These are phyloP conservation scores for Sciurus niger DNA, from an alignment of 2,113 vertebrate species.

Conservation along the genomic window DNA sequence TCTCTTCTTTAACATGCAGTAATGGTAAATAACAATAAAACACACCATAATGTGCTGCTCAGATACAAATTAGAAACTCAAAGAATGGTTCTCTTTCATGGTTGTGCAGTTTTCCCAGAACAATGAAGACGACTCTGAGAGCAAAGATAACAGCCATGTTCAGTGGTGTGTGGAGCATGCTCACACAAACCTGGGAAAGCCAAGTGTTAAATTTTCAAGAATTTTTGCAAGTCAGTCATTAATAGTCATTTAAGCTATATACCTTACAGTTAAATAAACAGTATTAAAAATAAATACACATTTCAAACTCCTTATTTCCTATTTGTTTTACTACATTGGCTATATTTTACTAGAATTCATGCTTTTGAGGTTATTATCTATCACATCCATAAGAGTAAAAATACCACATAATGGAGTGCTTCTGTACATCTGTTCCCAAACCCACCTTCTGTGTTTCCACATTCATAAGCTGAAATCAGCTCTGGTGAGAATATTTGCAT, in stretches of 20 bases:
- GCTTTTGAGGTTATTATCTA: background rate
- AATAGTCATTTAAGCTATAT: background rate
- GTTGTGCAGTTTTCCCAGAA: background rate
- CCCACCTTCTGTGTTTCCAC: background rate
- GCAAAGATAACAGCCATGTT: background rate
- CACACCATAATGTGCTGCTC: background rate
- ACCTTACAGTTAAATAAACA: background rate
- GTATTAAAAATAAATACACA: background rate
- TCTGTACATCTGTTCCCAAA: background rate
- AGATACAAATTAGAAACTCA: background rate
- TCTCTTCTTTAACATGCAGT: background rate
- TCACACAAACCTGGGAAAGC: background rate
- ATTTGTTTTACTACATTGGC: background rate
- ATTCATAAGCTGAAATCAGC: background rate
- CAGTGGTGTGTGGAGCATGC: background rate
- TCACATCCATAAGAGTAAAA: background rate
- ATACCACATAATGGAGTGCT: background rate
- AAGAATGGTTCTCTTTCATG: background rate
- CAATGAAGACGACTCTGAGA: constrained; percentile 13
- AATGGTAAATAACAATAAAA: background rate
- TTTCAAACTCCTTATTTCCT: background rate
- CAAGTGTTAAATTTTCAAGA: constrained; percentile 3
- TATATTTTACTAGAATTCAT: background rate
- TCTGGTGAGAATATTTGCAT: background rate
- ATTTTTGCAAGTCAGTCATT: background rate